These are phyloP conservation scores for Tetrao urogallus DNA, from an alignment of 2,113 vertebrate species.

Conservation along the genomic window DNA sequence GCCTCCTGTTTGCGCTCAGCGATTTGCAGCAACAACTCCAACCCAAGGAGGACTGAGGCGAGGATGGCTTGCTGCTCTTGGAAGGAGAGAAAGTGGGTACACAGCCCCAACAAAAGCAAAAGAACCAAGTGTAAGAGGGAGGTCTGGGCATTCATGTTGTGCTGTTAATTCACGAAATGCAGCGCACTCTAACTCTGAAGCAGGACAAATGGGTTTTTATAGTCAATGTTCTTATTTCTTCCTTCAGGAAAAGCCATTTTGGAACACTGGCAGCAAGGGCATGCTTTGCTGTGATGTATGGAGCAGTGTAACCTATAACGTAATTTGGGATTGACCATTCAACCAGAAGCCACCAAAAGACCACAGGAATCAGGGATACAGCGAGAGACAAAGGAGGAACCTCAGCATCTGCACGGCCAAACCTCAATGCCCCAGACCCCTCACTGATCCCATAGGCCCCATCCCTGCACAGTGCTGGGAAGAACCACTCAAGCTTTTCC, in stretches of 20 bases:
- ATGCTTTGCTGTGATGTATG: background rate
- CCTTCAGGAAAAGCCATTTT: background rate
- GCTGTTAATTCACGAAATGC: background rate
- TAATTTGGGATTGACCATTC: background rate
- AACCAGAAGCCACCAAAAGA: background rate
- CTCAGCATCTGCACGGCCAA: rapidly evolving
- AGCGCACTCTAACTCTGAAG: background rate
- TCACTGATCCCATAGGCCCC: background rate
- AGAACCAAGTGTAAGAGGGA: background rate
- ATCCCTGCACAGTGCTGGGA: background rate
- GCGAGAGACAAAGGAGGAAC: background rate
- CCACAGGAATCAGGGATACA: background rate
- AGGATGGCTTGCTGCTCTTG: rapidly evolving
- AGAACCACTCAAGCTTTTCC: background rate
- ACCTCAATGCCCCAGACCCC: background rate
- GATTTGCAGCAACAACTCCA: background rate
- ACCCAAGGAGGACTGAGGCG: background rate
- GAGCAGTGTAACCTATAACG: background rate
- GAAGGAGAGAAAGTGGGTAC: background rate
- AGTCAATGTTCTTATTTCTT: background rate
- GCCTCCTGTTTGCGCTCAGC: background rate
- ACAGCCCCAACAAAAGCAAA: background rate
- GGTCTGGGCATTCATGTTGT: rapidly evolving
- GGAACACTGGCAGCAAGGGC: background rate
- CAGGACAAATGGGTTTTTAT: background rate